These are phyloP conservation scores for Nymphalis io DNA, from an alignment of 1,140 invertebrate genomes.

Conservation along the genomic window DNA sequence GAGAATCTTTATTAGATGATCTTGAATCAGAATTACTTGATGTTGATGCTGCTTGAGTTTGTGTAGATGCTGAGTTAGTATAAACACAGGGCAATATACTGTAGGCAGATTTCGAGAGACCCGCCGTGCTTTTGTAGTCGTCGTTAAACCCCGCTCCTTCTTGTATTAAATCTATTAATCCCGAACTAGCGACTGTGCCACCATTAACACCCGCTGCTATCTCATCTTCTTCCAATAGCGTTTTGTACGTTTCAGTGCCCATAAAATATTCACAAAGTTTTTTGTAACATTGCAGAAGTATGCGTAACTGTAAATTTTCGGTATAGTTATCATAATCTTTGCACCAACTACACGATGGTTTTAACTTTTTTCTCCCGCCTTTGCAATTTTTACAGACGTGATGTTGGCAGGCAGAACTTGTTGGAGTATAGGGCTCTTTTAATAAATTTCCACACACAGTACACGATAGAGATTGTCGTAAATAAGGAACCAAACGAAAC, in stretches of 20 bases:
- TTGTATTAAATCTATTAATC: constrained; percentile 87
- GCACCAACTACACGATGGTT: constrained; percentile 92
- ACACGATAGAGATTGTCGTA: constrained; percentile 92
- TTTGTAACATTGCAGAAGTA: constrained; percentile 93
- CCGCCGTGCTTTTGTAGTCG: constrained; percentile 86
- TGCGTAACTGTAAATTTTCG: constrained; percentile 90
- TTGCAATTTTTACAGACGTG: constrained; percentile 91
- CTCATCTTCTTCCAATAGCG: constrained; percentile 81
- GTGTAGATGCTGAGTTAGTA: constrained; percentile 85
- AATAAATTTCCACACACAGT: constrained; percentile 92
- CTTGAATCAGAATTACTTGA: constrained; percentile 65
- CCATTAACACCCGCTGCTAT: constrained; percentile 70
- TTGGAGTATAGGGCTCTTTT: constrained; percentile 90
- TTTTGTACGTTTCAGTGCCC: constrained; percentile 85
- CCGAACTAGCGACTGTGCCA: constrained; percentile 80
- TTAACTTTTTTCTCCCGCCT: constrained; percentile 91
- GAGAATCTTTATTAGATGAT: constrained; percentile 64
- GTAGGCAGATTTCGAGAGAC: constrained; percentile 86
- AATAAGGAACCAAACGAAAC: constrained; percentile 89
- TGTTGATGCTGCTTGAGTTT: constrained; percentile 81
- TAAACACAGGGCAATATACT: constrained; percentile 88
- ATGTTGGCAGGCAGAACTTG: constrained; percentile 91
- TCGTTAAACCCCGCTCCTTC: constrained; percentile 90
- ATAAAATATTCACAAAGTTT: constrained; percentile 92
- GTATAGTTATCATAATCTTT: constrained; percentile 91